Evolutionary conservation across 2,888 invertebrate species (phyloP).

Genomic region (Pedicia rivosa): DNA sequence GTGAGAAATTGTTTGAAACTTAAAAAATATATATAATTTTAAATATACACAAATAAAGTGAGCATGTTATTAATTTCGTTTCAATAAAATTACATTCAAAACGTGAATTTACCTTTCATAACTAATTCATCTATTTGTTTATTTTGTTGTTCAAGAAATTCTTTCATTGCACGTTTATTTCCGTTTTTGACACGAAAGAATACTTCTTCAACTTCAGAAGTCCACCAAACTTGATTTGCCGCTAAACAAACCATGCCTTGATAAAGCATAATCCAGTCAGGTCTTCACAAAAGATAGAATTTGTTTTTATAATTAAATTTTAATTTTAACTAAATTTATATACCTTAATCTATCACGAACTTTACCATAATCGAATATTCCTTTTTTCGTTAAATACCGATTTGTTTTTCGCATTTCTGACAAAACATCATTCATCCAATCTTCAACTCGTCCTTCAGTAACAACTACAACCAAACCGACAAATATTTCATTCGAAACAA

Average conservation of each 20-base stretch:
- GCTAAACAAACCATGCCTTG: constrained; percentile 77
- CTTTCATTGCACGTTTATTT: constrained; percentile 78
- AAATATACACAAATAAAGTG: neutral
- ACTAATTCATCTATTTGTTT: constrained; percentile 72
- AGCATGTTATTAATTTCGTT: neutral
- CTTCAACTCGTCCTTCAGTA: constrained; percentile 72
- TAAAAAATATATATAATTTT: no score
- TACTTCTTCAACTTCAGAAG: constrained; percentile 84
- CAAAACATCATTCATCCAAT: constrained; percentile 81
- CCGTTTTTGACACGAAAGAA: constrained; percentile 48
- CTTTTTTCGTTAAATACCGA: constrained; percentile 70
- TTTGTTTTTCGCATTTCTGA: constrained; percentile 74
- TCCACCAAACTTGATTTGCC: constrained; percentile 91
- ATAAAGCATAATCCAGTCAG: constrained; percentile 79
- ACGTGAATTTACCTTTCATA: constrained; percentile 38
- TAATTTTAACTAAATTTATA: neutral
- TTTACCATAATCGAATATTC: constrained; percentile 73
- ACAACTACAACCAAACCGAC: constrained; percentile 31
- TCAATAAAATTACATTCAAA: neutral
- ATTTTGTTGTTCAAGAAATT: constrained; percentile 61
- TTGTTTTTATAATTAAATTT: neutral
- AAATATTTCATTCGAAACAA: neutral
- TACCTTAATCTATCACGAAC: constrained; percentile 47
- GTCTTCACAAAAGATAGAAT: constrained; percentile 31
- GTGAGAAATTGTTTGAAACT: no score